These are phyloP conservation scores for Brotula barbata DNA, from an alignment of 2,797 vertebrate genomes.

Conservation along the genomic window DNA sequence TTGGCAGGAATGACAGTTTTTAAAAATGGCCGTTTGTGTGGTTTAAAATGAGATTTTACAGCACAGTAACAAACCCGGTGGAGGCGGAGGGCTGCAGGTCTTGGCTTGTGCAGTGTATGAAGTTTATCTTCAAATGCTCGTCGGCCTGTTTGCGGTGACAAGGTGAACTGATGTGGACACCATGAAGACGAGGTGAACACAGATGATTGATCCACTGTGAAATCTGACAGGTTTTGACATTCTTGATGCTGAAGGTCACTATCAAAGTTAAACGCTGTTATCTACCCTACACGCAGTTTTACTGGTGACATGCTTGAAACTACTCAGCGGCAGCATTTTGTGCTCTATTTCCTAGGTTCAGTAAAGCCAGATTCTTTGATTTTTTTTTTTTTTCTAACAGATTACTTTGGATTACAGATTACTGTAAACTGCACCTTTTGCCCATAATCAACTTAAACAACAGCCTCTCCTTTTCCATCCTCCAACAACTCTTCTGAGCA, in stretches of 20 bases:
- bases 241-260: constrained; percentile 68
- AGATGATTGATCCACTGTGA: constrained; percentile 26
- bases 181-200: constrained; percentile 33
- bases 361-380: constrained; percentile 3
- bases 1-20: background rate
- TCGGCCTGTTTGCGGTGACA: constrained; percentile 12
- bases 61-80: background rate
- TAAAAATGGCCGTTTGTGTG: background rate
- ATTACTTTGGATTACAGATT: constrained; percentile 1
- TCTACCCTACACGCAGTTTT: constrained; percentile 12
- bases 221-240: constrained; percentile 32
- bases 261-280: constrained; percentile 45
- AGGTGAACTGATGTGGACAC: constrained; percentile 35
- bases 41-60: background rate
- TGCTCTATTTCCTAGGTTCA: constrained; percentile 36
- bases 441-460: background rate
- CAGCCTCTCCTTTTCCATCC: background rate
- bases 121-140: constrained; percentile 8
- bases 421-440: too few relatives aligned
- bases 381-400: constrained; percentile 6
- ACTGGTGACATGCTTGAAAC: constrained; percentile 30
- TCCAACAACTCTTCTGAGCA: background rate
- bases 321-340: constrained; percentile 38
- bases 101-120: constrained; percentile 1
- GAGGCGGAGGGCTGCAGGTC: constrained; percentile 23